These are phyloP conservation scores for Papilio elwesi DNA, from an alignment of 2,888 invertebrate species.

Conservation along the genomic window DNA sequence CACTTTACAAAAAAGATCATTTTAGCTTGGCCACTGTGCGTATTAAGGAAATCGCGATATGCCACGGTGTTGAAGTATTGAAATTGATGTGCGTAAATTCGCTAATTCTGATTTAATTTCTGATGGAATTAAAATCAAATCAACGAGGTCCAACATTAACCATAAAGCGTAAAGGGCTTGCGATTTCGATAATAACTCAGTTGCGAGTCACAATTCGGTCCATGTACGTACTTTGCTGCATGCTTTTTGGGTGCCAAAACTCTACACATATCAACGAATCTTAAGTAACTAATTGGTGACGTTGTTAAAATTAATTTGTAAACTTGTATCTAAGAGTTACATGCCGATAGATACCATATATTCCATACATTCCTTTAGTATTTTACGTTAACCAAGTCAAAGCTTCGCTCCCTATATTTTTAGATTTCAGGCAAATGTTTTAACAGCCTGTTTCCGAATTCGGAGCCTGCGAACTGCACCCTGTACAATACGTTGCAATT, in stretches of 20 bases:
- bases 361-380: neutral
- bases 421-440: neutral
- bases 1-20: neutral
- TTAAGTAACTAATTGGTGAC: no score
- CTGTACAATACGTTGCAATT: neutral
- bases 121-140: constrained; percentile 34
- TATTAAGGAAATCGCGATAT: constrained; percentile 15
- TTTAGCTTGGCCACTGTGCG: constrained; percentile 4
- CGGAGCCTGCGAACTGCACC: neutral
- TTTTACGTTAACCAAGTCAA: neutral
- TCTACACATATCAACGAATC: no score
- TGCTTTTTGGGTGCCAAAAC: no score
- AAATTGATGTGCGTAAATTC: constrained; percentile 38
- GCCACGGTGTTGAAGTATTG: constrained; percentile 26
- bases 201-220: neutral
- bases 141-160: constrained; percentile 21
- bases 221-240: neutral
- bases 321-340: no score
- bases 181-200: neutral
- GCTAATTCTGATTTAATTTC: constrained; percentile 30
- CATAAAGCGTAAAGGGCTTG: neutral
- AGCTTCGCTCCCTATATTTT: neutral
- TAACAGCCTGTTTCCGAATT: neutral
- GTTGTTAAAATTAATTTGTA: no score
- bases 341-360: no score